Base-by-base conservation (phyloP, 2,888 invertebrate genomes). In the Craniophora ligustri region DNA sequence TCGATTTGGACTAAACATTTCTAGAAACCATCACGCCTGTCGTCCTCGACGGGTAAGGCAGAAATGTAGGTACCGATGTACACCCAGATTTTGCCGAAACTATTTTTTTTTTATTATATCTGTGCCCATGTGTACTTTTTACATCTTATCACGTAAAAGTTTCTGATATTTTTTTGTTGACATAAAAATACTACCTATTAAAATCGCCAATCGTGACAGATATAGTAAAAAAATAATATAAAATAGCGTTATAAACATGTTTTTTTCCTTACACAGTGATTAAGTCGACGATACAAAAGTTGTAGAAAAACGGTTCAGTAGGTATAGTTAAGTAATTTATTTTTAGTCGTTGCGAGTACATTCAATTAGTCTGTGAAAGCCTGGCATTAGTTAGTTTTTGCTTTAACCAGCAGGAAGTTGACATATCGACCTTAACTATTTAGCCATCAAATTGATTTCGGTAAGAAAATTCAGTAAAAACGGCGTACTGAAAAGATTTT, bases 301-400 rank as follows among this genome's bases (percentile, higher is more conserved):
- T 15, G 15, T 44, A 62, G 16, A 51, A 60, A 63, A 67, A 31
- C 38, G 1, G 0, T 7, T 2, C 15, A 11, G 30, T n/a, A n/a
- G n/a, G n/a, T n/a, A 8, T 14, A 26, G 8, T 13, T 1, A 13
- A 14, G 10, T 23, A 2, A 19, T 46, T 21, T 65, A 62, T 65
- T 46, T 58, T 18, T 59, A 39, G 6, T 1, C 6, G 15, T 6
- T 5, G 3, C 18, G 42, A 13, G 19, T 23, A 40, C 44, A 54
- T 49, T 46, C 32, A 68, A 63, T 63, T 63, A 67, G 34, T 48
- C 18, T 48, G 36, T 11, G 23, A 67, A 62, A 50, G 50, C 10
- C 16, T 14, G 6, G 34, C 14, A 45, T 30, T 42, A 35, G 11
- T 4, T 26, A 44, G 26, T 68, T 66, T 68, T 66, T 67, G 19